Base-by-base conservation (phyloP, 1,140 invertebrate genomes). In the Euura saliciscinereae region DNA sequence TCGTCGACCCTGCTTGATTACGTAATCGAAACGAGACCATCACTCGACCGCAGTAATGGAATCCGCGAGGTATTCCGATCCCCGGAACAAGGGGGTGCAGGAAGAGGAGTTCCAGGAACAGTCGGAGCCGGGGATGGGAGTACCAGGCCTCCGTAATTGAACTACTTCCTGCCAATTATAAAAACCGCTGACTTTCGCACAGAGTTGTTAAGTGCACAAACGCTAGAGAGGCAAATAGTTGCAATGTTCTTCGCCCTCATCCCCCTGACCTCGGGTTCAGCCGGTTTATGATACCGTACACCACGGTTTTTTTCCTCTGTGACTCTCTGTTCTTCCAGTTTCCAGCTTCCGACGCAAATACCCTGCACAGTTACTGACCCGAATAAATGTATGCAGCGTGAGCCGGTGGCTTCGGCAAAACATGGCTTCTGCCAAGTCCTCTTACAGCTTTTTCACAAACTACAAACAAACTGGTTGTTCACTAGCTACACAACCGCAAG, bases 161-260 rank as follows among this genome's bases (percentile, higher is more conserved):
- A 80, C 80, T 80, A 80, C 79, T 80, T 82, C 78, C 80, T 77
- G 77, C 75, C 78, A 80, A 82, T 82, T 81, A 80, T 79, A 82
- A 82, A 80, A 82, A 80, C 71, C 80, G 80, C 79, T 80, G 80
- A 82, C 79, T 77, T 44, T 70, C 68, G 70, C 28, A 66, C 10
- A n/a, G 73, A 76, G 70, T 80, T 74, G 75, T 78, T 78, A 80
- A 75, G 74, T 74, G 72, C 68, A 69, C 45, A n/a, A 73, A 65
- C 64, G 73, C 71, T 76, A 78, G 51, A 59, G 51, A 59, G 51
- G 51, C 51, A 59, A 59, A 59, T 59, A 59, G 51, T 59, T 59
- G 51, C 51, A 28, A 28, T n/a, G 51, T 59, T 6, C 51, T n/a
- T 6, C 3, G 13, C 8, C 28, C 28, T 28, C 28, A 28, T 28